A percentile compares a stretch with the other conserved stretches of the same genome.
phyloP scores from a whole-genome alignment of 2,113 vertebrate genomes.

The Psophia crepitans region DNA sequence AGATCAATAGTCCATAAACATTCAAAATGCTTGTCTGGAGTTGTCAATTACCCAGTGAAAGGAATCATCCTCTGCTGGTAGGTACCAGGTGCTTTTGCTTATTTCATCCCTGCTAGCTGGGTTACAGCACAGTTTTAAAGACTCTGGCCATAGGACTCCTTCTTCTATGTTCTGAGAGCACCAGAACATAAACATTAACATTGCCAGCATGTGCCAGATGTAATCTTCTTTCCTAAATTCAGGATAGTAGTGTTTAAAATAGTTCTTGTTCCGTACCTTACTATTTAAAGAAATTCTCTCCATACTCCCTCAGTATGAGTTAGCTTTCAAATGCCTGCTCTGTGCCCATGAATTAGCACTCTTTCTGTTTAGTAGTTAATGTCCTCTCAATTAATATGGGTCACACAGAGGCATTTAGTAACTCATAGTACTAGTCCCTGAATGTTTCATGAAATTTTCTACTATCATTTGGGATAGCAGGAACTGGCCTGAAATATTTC shows the following conservation, averaged over 20 bases:
- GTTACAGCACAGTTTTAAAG: not conserved
- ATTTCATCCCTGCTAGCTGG: not conserved
- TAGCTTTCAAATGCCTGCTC: not conserved
- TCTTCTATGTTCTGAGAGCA: not conserved
- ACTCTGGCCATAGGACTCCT: not conserved
- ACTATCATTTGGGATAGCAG: not conserved
- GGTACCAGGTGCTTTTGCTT: not conserved
- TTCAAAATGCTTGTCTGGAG: not conserved
- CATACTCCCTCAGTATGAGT: not conserved
- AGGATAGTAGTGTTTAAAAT: not conserved
- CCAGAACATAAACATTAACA: not conserved
- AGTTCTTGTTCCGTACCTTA: not conserved
- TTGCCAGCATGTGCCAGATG: not conserved
- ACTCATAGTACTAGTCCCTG: not conserved
- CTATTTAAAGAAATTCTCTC: not conserved
- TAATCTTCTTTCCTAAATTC: not conserved
- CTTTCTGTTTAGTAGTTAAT: not conserved
- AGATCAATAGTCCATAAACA: not conserved
- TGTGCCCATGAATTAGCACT: not conserved
- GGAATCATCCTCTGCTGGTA: not conserved
- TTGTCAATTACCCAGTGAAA: not conserved
- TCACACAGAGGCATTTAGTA: not conserved
- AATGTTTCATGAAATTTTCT: not conserved
- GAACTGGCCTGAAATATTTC: not conserved
- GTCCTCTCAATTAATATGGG: not conserved